These are phyloP conservation scores for Heliconius hortense DNA, from an alignment of 2,888 invertebrate genomes.

Conservation along the genomic window DNA sequence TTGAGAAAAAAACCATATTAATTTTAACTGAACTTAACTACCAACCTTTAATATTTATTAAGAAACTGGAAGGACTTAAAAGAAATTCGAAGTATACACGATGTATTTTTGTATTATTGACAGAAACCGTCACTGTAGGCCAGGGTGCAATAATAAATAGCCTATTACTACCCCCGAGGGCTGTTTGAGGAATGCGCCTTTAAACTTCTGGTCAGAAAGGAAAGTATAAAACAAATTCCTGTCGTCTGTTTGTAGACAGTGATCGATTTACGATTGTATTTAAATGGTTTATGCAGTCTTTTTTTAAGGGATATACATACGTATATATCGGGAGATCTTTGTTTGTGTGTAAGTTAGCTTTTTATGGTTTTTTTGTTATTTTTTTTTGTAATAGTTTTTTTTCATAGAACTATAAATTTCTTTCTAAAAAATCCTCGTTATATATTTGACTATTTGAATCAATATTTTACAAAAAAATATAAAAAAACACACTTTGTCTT, in stretches of 20 bases:
- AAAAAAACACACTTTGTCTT: too few relatives aligned
- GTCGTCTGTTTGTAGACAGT: slow-evolving; percentile 33
- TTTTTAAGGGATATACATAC: neutral
- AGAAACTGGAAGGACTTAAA: slow-evolving; percentile 66
- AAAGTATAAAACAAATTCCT: slow-evolving; percentile 37
- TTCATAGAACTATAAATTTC: too few relatives aligned
- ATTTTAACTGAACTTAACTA: neutral
- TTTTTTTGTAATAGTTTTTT: neutral
- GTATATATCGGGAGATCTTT: neutral
- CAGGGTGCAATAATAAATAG: slow-evolving; percentile 39
- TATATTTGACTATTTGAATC: too few relatives aligned
- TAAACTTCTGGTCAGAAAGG: slow-evolving; percentile 42
- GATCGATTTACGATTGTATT: slow-evolving; percentile 35
- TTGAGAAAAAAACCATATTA: neutral
- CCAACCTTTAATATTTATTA: slow-evolving; percentile 72
- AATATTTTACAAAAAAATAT: too few relatives aligned
- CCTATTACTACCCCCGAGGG: slow-evolving; percentile 38
- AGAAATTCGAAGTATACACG: slow-evolving; percentile 54
- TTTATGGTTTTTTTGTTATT: neutral
- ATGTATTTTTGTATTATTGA: slow-evolving; percentile 44
- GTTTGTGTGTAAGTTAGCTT: neutral
- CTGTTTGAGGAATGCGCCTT: slow-evolving; percentile 37
- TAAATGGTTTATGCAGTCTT: slow-evolving; percentile 22
- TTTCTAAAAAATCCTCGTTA: too few relatives aligned
- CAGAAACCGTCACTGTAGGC: slow-evolving; percentile 40